Percentiles rank a stretch among this genome's conserved stretches.
Conservation (phyloP, 1,140 invertebrate species). For the Tribolium madens region DNA sequence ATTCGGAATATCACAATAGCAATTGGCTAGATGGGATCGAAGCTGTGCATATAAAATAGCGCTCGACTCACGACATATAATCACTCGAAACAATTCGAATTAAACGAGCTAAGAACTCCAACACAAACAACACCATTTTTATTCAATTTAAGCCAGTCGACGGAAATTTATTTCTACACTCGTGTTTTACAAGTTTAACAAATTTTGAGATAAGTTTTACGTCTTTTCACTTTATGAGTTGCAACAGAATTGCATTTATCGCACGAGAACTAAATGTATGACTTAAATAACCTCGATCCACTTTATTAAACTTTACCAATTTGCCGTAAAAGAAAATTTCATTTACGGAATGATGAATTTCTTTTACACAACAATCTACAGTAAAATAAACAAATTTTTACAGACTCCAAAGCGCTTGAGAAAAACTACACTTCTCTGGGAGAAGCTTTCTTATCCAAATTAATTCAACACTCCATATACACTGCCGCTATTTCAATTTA, state of each 20-base stretch:
- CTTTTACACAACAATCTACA: not conserved
- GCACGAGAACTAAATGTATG: not conserved
- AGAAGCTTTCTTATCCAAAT: no score
- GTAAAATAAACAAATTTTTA: no score
- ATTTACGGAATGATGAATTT: not conserved
- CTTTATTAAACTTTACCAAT: not conserved
- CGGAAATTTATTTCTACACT: no score
- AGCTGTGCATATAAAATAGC: slow-evolving; percentile 15
- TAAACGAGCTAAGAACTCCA: not conserved
- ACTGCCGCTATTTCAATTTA: no score
- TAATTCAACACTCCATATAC: no score
- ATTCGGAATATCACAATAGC: slow-evolving; percentile 47
- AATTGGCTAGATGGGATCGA: slow-evolving; percentile 10
- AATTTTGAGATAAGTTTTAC: not conserved
- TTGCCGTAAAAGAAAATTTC: not conserved
- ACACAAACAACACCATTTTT: not conserved
- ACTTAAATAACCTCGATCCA: not conserved
- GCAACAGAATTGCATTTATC: not conserved
- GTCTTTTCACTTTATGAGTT: not conserved
- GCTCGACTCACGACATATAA: not conserved
- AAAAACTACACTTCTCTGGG: no score
- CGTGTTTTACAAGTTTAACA: not conserved
- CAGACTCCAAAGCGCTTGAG: no score
- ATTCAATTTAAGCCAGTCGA: not conserved
- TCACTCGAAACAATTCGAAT: not conserved